A percentile compares a stretch with the other conserved stretches of the same genome.
Conservation (phyloP, 2,797 vertebrate genomes). For the Chaetophractus vellerosus region DNA sequence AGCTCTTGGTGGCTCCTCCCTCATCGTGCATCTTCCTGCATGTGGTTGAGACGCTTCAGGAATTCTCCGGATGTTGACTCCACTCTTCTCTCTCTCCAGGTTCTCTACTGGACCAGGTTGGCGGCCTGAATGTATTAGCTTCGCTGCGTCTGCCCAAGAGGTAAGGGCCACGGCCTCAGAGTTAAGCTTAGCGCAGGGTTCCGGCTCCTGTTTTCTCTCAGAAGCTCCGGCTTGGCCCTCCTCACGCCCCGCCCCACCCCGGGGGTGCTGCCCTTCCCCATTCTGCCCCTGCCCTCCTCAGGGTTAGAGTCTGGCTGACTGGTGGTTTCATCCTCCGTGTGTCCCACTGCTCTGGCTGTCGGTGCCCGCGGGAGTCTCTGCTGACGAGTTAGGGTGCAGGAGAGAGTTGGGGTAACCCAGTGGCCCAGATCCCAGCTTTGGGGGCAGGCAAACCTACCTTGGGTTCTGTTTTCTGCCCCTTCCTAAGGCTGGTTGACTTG, state of each 20-base stretch:
- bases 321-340: not conserved
- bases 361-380: not conserved
- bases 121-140: slow-evolving; percentile 88
- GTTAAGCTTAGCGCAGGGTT: not conserved
- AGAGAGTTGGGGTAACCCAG: not conserved
- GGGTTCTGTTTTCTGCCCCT: not conserved
- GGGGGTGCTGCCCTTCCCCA: not conserved
- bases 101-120: slow-evolving; percentile 87
- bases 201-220: not conserved
- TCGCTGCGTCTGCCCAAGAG: slow-evolving; percentile 84
- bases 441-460: not conserved
- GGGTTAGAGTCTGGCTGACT: not conserved
- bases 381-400: not conserved
- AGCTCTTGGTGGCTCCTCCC: not conserved
- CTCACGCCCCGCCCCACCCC: rapidly evolving
- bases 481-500: not conserved
- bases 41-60: rapidly evolving
- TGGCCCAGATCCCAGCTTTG: not conserved
- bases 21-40: not conserved
- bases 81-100: slow-evolving; percentile 77
- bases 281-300: not conserved
- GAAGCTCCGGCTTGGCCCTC: not conserved
- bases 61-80: not conserved
- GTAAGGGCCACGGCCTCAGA: slow-evolving; percentile 68
- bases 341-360: not conserved